Percentiles rank a stretch among this genome's conserved stretches.
These are phyloP conservation scores for Neodiprion fabricii DNA, from an alignment of 1,140 invertebrate species.

Conservation along the genomic window DNA sequence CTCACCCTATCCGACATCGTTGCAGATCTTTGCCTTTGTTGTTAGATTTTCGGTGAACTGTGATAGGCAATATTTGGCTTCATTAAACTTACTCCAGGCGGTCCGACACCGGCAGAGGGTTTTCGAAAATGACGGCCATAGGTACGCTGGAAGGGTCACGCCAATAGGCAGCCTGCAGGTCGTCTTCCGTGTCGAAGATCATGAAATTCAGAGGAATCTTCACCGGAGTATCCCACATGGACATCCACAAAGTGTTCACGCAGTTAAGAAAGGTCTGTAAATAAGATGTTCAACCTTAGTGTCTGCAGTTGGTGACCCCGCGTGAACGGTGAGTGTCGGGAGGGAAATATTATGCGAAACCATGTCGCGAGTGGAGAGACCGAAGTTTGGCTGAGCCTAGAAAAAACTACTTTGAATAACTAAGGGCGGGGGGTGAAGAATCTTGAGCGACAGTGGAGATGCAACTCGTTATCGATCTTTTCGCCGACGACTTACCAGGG, in stretches of 20 bases:
- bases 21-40: too few relatives aligned
- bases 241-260: slow-evolving; percentile 67
- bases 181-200: slow-evolving; percentile 70
- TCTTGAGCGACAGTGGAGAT: not conserved
- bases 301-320: too few relatives aligned
- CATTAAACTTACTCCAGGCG: slow-evolving; percentile 62
- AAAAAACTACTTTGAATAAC: too few relatives aligned
- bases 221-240: slow-evolving; percentile 59
- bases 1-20: too few relatives aligned
- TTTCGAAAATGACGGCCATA: slow-evolving; percentile 73
- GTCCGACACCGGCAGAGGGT: slow-evolving; percentile 60
- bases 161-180: slow-evolving; percentile 74
- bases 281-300: slow-evolving; percentile 14
- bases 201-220: slow-evolving; percentile 69
- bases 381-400: too few relatives aligned
- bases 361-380: too few relatives aligned
- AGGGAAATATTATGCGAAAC: too few relatives aligned
- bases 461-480: not conserved
- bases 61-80: too few relatives aligned
- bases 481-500: slow-evolving; percentile 59
- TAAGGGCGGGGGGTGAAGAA: too few relatives aligned
- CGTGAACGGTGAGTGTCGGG: too few relatives aligned
- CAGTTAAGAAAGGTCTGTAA: slow-evolving; percentile 69
- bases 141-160: slow-evolving; percentile 69
- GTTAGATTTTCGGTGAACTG: too few relatives aligned